Evolutionary conservation across 2,888 invertebrate genomes (phyloP), one percentile per base, ranked within the genome.

Genomic region (Fissipunctia ypsillon): DNA sequence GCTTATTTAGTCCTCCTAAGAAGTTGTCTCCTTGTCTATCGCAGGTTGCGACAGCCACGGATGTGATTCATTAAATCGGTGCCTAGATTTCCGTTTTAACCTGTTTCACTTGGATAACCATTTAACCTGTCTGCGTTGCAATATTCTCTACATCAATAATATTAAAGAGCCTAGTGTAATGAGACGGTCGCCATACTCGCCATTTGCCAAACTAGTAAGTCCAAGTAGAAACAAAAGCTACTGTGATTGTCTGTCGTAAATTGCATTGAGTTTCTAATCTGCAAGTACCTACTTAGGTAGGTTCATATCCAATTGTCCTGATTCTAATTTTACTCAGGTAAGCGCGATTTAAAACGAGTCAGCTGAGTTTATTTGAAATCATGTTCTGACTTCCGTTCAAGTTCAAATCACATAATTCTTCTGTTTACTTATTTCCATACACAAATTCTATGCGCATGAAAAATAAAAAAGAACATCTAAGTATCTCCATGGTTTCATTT

Each of bases 41-140:
- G 87, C 76, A 74, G 57, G 77, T 88, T 89, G 89, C 90, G 91
- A 91, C 93, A 91, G 88, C 88, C 90, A 88, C 93, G 95, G 95
- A 94, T 94, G 93, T 90, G 88, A 93, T 95, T 94, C 90, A 95
- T 95, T 95, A 94, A 94, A 92, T 90, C 91, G 87, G 88, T 91
- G 91, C 90, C 91, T 93, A 93, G 92, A 91, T 95, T 94, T 95
- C 95, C 96, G 95, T 92, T 93, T 92, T 90, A 95, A 95, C 95
- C 92, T 87, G 95, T 94, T 90, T 86, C 79, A 90, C 93, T 80
- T 80, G 87, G 87, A 86, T 89, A 88, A 85, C 81, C 89, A 88
- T 88, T 89, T 88, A 84, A 85, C 73, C 79, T 86, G 88, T 89
- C 85, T 78, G 77, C 83, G 75, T 84, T 80, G 81, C 82, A 84